These are phyloP conservation scores for Ptychobarbus kaznakovi DNA, from an alignment of 2,797 vertebrate genomes.

Conservation along the genomic window DNA sequence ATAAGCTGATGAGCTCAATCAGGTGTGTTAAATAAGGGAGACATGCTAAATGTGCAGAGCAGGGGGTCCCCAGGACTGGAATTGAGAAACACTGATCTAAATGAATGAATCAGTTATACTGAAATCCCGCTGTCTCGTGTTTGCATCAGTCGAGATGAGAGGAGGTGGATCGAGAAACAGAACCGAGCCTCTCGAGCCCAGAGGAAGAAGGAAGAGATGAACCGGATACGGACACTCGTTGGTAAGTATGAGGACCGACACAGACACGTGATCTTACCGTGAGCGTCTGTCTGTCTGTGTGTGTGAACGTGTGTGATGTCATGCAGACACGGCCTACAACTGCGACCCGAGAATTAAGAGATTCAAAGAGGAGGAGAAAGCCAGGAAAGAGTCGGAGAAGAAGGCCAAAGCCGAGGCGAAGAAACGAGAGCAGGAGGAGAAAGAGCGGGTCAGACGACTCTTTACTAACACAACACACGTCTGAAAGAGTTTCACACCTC, in stretches of 20 bases:
- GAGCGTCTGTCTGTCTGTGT: neutral
- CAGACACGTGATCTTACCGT: neutral
- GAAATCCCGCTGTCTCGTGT: neutral
- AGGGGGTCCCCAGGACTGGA: too few species aligned
- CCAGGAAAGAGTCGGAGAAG: slow-evolving; percentile 97
- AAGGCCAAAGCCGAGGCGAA: slow-evolving; percentile 96
- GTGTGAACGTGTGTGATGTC: slow-evolving; percentile 4
- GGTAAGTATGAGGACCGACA: slow-evolving; percentile 73
- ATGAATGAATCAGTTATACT: too few species aligned
- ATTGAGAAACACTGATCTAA: too few species aligned
- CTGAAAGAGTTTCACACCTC: too few species aligned
- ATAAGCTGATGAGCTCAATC: too few species aligned
- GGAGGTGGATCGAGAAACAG: slow-evolving; percentile 98
- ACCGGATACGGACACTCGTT: slow-evolving; percentile 94
- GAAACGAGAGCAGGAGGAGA: slow-evolving; percentile 94
- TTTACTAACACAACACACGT: too few species aligned
- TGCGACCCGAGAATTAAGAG: slow-evolving; percentile 97
- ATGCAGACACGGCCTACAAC: slow-evolving; percentile 93
- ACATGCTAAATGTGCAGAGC: too few species aligned
- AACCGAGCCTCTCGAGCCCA: slow-evolving; percentile 92
- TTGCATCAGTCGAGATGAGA: slow-evolving; percentile 89
- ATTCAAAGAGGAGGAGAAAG: slow-evolving; percentile 98
- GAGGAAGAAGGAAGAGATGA: slow-evolving; percentile 99
- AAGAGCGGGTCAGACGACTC: slow-evolving; percentile 84
- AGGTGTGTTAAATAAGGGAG: too few species aligned